A percentile compares a stretch with the other conserved stretches of the same genome.
phyloP scores from a whole-genome alignment of 2,888 invertebrate genomes.

The Tenthredo amoena region DNA sequence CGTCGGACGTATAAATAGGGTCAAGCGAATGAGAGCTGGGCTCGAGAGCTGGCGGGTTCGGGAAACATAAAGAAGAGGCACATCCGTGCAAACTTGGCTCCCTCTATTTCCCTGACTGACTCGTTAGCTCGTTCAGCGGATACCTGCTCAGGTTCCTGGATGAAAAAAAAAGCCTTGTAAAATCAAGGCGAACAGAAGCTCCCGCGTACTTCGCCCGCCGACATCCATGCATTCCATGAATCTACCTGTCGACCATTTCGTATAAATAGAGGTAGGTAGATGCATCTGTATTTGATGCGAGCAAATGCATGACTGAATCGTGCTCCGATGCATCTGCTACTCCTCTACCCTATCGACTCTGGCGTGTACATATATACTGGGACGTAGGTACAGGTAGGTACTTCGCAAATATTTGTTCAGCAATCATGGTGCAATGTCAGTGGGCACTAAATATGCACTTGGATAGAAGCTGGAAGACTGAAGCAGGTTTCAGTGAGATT shows the following conservation, averaged over 20 bases:
- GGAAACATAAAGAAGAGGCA: conserved; percentile 55
- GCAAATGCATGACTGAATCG: conserved; percentile 45
- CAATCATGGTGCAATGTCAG: conserved; percentile 65
- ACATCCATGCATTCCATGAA: neutral
- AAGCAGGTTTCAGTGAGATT: conserved; percentile 28
- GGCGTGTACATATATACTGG: conserved; percentile 53
- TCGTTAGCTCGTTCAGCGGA: neutral
- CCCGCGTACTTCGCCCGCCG: neutral
- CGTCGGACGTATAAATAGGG: neutral
- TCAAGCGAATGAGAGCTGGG: neutral
- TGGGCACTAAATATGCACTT: conserved; percentile 37
- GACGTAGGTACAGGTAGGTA: conserved; percentile 32
- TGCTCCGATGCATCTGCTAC: conserved; percentile 13
- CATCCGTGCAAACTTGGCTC: conserved; percentile 29
- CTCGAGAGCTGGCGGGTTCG: conserved; percentile 50
- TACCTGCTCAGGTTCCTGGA: conserved; percentile 52
- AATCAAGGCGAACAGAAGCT: conserved; percentile 57
- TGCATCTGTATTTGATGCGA: conserved; percentile 29
- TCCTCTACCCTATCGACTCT: conserved; percentile 28
- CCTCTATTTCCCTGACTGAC: neutral
- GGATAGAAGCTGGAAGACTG: neutral
- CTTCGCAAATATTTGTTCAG: conserved; percentile 69
- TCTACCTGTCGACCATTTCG: conserved; percentile 12
- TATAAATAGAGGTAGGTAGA: conserved; percentile 16
- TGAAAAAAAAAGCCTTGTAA: conserved; percentile 58